Conservation (phyloP, 2,888 invertebrate genomes). For the Diplolepis rosae region DNA sequence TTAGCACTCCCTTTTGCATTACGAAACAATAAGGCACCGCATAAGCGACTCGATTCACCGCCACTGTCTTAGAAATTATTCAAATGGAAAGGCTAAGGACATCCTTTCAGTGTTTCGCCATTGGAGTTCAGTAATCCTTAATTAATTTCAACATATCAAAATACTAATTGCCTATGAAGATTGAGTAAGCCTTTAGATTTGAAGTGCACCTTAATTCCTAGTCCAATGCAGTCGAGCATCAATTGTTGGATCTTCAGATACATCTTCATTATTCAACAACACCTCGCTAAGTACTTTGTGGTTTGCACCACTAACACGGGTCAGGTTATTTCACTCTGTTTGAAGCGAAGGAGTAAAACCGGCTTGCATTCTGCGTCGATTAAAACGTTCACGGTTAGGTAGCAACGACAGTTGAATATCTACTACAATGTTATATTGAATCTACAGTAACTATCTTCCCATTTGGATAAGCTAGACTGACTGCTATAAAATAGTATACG, state of each 20-base stretch:
- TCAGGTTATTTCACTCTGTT: slow-evolving; percentile 38
- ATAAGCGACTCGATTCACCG: slow-evolving; percentile 1
- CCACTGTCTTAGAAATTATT: slow-evolving; percentile 28
- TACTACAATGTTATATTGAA: neutral
- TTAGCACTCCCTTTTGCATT: slow-evolving; percentile 44
- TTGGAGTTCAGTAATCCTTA: neutral
- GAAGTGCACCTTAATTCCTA: slow-evolving; percentile 38
- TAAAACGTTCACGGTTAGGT: neutral
- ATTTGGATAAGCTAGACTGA: slow-evolving; percentile 17
- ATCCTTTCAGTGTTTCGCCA: neutral
- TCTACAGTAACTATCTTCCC: neutral
- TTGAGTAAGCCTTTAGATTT: too few relatives aligned
- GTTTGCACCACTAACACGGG: slow-evolving; percentile 26
- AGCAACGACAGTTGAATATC: neutral
- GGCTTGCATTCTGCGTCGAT: slow-evolving; percentile 37
- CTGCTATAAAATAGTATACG: slow-evolving; percentile 5
- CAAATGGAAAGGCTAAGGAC: slow-evolving; percentile 31
- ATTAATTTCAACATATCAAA: neutral
- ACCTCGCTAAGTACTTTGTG: slow-evolving; percentile 39
- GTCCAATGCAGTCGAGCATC: slow-evolving; percentile 47
- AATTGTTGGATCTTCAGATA: slow-evolving; percentile 44
- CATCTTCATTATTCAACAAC: slow-evolving; percentile 49
- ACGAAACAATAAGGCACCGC: slow-evolving; percentile 38
- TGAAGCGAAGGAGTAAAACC: slow-evolving; percentile 43
- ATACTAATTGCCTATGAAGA: too few relatives aligned